Percentiles rank a stretch among this genome's conserved stretches.
Evolutionary conservation across 1,140 invertebrate species (phyloP).

Genomic region (Teleogryllus occipitalis): DNA sequence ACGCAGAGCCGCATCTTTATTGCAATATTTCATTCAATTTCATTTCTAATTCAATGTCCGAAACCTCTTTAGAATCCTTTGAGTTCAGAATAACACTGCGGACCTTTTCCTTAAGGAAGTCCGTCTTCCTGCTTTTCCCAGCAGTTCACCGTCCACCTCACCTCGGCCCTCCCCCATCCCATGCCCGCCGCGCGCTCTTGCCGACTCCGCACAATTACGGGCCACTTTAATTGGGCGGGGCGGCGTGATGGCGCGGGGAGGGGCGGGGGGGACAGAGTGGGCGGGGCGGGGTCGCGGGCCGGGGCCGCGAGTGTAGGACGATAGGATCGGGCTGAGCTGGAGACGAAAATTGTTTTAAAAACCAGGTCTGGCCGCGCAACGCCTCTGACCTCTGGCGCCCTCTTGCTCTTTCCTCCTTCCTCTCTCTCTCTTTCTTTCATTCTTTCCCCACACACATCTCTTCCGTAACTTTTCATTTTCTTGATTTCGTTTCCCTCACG

Average conservation of each 20-base stretch:
- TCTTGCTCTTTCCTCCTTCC: neutral
- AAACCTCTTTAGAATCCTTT: no score
- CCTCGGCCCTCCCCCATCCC: no score
- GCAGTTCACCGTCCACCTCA: neutral
- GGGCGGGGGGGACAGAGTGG: neutral
- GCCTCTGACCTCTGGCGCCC: neutral
- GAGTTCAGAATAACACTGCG: no score
- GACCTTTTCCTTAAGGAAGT: no score
- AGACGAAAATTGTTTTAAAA: slow-evolving; percentile 1
- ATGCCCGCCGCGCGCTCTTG: neutral
- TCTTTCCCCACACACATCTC: neutral
- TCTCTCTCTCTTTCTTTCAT: neutral
- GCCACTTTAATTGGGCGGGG: neutral
- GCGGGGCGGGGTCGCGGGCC: no score
- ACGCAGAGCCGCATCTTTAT: no score
- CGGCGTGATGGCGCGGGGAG: no score
- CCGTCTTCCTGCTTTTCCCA: neutral
- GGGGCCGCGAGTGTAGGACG: neutral
- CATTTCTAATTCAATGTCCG: no score
- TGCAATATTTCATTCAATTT: no score
- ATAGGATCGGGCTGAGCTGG: neutral
- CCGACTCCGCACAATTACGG: neutral
- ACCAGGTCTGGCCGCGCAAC: neutral
- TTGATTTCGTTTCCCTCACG: neutral
- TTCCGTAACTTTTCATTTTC: neutral